These are phyloP conservation scores for Automeris io DNA, from an alignment of 2,888 invertebrate species.

Conservation along the genomic window DNA sequence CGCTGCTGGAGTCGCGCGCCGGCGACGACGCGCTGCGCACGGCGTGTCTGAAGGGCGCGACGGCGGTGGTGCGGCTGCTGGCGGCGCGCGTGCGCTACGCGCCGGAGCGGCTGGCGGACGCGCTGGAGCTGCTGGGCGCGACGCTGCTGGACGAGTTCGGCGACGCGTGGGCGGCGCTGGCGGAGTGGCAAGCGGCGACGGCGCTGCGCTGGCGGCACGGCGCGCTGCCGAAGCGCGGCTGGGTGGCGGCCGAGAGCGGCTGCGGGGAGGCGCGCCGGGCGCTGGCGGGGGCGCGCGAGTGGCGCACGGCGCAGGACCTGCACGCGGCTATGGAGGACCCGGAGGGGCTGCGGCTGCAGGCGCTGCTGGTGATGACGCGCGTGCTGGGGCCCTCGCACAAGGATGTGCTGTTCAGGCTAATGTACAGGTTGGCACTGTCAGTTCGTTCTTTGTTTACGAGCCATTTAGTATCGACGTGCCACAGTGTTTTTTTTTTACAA, in stretches of 20 bases:
- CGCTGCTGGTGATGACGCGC: slow-evolving; percentile 84
- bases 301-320: slow-evolving; percentile 79
- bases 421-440: too few relatives aligned
- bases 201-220: slow-evolving; percentile 25
- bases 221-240: slow-evolving; percentile 46
- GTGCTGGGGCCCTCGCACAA: too few relatives aligned
- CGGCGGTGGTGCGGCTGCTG: slow-evolving; percentile 80
- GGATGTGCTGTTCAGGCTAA: slow-evolving; percentile 88
- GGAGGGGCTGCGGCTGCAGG: too few relatives aligned
- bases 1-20: slow-evolving; percentile 84
- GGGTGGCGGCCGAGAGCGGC: slow-evolving; percentile 58
- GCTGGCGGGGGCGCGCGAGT: slow-evolving; percentile 37
- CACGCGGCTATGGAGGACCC: too few relatives aligned
- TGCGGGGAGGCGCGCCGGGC: slow-evolving; percentile 83
- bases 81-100: slow-evolving; percentile 79
- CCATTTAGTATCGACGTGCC: too few relatives aligned
- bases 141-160: slow-evolving; percentile 93
- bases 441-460: too few relatives aligned
- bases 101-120: slow-evolving; percentile 85
- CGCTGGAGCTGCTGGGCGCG: slow-evolving; percentile 89
- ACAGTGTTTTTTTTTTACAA: too few relatives aligned
- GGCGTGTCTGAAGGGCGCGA: slow-evolving; percentile 84
- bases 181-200: slow-evolving; percentile 88
- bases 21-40: slow-evolving; percentile 94
- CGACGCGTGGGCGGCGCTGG: slow-evolving; percentile 82